These are phyloP conservation scores for Macroglossus sobrinus DNA, from an alignment of 2,113 vertebrate genomes.

Conservation along the genomic window DNA sequence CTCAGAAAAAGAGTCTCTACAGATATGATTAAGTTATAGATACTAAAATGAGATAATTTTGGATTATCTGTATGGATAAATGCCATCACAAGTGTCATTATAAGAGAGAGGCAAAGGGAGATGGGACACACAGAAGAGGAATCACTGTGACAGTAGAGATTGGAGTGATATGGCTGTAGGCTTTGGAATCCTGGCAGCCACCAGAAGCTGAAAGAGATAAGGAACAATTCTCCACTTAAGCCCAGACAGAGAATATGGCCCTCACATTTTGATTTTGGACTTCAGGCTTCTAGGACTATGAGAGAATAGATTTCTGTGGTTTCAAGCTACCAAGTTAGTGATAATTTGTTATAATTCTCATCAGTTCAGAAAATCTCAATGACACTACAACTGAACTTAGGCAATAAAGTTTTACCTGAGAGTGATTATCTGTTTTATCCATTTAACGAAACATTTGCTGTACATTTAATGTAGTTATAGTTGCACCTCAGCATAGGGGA, in stretches of 20 bases:
- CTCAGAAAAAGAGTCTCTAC: not conserved
- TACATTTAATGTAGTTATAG: not conserved
- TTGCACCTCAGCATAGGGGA: not conserved
- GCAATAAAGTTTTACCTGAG: not conserved
- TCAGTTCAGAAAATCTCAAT: not conserved
- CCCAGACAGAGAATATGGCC: not conserved
- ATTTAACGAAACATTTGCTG: not conserved
- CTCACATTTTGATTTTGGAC: not conserved
- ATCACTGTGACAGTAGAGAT: no score
- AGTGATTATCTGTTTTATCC: not conserved
- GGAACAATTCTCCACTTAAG: not conserved
- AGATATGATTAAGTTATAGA: not conserved
- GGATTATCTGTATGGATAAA: not conserved
- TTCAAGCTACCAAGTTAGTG: not conserved
- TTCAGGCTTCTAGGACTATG: not conserved
- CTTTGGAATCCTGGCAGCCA: not conserved
- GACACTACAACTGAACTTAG: not conserved
- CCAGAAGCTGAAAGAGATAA: not conserved
- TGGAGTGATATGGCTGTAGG: not conserved
- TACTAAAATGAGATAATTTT: not conserved
- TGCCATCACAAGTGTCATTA: not conserved
- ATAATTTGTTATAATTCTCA: not conserved
- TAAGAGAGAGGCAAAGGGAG: not conserved
- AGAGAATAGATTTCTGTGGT: not conserved
- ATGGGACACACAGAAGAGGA: not conserved